A percentile compares a stretch with the other conserved stretches of the same genome.
Conservation (phyloP, 2,797 vertebrate species). For the Perodicticus potto region DNA sequence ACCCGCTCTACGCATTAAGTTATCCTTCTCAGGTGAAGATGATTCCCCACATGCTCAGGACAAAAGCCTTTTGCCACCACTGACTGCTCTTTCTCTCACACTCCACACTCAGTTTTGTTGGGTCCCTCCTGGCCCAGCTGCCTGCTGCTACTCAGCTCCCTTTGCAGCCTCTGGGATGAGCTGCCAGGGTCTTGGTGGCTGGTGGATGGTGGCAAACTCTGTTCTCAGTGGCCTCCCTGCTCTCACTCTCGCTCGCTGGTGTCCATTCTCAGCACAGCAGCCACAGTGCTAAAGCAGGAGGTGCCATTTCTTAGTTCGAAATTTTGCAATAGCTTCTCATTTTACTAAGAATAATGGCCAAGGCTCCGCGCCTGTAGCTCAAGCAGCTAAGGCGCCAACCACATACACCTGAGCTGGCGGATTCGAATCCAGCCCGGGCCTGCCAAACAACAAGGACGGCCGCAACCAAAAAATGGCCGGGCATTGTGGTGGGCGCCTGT, state of each 20-base stretch:
- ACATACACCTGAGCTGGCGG: no score
- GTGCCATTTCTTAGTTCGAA: neutral
- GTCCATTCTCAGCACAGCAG: neutral
- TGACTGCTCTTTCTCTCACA: neutral
- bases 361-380: no score
- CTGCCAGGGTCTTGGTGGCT: accelerated
- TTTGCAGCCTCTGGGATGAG: accelerated
- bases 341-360: neutral
- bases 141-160: accelerated
- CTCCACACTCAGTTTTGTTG: accelerated
- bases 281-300: no score
- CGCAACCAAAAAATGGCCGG: no score
- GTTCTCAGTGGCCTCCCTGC: accelerated
- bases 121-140: neutral
- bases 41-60: neutral
- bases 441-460: no score
- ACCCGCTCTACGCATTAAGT: neutral
- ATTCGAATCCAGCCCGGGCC: no score
- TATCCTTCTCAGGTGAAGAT: neutral
- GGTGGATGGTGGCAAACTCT: accelerated
- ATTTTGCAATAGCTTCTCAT: neutral
- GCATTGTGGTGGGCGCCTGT: no score
- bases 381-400: no score
- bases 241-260: neutral
- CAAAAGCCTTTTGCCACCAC: neutral